Evolutionary conservation across 2,797 vertebrate genomes (phyloP), one percentile per base, ranked within the genome.

Genomic region (Spinus olivaceus): DNA sequence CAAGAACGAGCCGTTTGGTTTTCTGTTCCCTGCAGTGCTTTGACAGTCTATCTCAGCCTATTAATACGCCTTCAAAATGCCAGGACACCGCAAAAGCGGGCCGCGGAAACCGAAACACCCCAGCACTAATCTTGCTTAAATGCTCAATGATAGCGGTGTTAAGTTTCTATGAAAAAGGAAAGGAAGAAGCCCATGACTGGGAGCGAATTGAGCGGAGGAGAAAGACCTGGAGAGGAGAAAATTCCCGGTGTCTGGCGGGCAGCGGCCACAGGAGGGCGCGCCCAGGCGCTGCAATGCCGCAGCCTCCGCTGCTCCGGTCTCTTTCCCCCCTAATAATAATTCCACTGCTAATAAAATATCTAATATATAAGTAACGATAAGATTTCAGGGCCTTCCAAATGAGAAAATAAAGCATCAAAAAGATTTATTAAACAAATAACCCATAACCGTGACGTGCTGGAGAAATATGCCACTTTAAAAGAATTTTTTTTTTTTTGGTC

Each of bases 261-360:
- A 27, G 71, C 86, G 96, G 97, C 99, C 99, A 99, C 99, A 98
- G 93, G 99, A 98, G 98, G 99, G 99, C 99, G 98, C 97, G 92
- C 98, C 98, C 98, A 97, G 51, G 98, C 93, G 88, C 97, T 73
- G 87, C 47, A 97, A 91, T 39, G 88, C 79, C 54, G 24, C 59
- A 53, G 88, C 94, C 65, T 6, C 64, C 21, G 42, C 51, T 19
- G 92, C 85, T 84, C 82, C 24, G 30, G 85, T 18, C 95, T 90
- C 77, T 72, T 56, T 60, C n/a, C 92, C 93, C 90, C 84, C 63
- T 64, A 87, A 92, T 92, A 80, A 92, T 90, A 76, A 96, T 96
- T 90, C 91, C 96, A 50, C 85, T 51, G 82, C 95, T 96, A 97
- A 96, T 96, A 97, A 97, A 97, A 96, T 94, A 95, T 81, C 95